phyloP scores from a whole-genome alignment of 2,113 vertebrate species.

The Syrrhaptes paradoxus region DNA sequence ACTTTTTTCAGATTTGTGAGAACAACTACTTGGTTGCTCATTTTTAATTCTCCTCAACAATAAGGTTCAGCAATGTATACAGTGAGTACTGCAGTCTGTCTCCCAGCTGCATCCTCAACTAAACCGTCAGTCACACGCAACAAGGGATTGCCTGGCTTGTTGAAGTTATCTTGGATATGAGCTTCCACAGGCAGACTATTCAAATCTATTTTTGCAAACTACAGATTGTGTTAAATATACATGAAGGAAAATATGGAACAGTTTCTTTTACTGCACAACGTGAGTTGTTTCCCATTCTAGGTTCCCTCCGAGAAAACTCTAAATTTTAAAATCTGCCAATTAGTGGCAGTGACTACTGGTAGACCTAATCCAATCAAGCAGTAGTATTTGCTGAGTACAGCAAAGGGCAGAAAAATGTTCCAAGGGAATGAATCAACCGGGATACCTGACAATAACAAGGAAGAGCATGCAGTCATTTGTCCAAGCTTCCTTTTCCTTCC shows the following conservation, averaged over 20 bases:
- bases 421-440: neutral
- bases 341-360: neutral
- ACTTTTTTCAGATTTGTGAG: neutral
- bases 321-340: conserved; percentile 15
- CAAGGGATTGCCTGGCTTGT: neutral
- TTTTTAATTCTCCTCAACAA: neutral
- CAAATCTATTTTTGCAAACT: conserved; percentile 37
- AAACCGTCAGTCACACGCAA: neutral
- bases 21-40: neutral
- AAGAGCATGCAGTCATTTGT: neutral
- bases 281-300: conserved; percentile 12
- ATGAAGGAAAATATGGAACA: conserved; percentile 8
- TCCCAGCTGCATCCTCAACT: neutral
- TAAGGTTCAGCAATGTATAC: neutral
- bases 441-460: neutral
- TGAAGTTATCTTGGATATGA: neutral
- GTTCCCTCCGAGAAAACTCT: neutral
- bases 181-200: conserved; percentile 7
- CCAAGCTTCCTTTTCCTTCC: neutral
- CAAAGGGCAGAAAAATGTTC: neutral
- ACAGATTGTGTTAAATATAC: conserved; percentile 42
- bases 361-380: neutral
- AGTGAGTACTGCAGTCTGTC: neutral
- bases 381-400: neutral
- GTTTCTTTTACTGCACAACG: conserved; percentile 2